These are phyloP conservation scores for Caloenas nicobarica DNA, from an alignment of 2,113 vertebrate species.

Conservation along the genomic window DNA sequence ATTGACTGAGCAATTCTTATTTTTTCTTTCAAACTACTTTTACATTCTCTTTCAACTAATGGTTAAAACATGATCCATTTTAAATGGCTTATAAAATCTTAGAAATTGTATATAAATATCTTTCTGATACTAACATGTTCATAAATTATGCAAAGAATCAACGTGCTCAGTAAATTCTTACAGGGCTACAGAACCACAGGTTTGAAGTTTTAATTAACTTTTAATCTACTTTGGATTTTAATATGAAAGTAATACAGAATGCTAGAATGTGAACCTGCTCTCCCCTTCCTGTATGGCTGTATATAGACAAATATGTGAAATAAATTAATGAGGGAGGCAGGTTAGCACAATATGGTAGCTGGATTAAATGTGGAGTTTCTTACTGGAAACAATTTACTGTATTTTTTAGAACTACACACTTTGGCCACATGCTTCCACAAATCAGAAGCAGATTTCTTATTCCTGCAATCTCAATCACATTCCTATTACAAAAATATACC, in stretches of 20 bases:
- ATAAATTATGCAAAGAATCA: background rate
- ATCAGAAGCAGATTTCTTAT: constrained; percentile 62
- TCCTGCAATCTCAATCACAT: constrained; percentile 27
- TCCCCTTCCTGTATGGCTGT: background rate
- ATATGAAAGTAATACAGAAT: constrained; percentile 6
- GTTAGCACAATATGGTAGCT: constrained; percentile 9
- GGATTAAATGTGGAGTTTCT: constrained; percentile 36
- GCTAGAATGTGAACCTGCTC: background rate
- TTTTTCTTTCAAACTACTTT: background rate
- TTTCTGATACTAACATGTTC: background rate
- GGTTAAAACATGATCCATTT: background rate
- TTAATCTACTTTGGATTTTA: constrained; percentile 25
- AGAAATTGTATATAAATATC: background rate
- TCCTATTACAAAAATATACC: constrained; percentile 64
- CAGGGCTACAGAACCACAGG: background rate
- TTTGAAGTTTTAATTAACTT: constrained; percentile 22
- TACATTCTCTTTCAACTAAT: background rate
- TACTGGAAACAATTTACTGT: constrained; percentile 61
- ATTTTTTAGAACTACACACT: constrained; percentile 36
- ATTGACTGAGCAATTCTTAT: background rate
- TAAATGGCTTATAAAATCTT: background rate
- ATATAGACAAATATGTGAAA: background rate
- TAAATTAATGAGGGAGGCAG: constrained; percentile 13
- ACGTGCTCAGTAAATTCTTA: background rate
- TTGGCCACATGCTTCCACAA: constrained; percentile 24